Percentiles rank a stretch among this genome's conserved stretches.
phyloP scores from a whole-genome alignment of 2,113 vertebrate genomes.

The Mormyrus lacerda region DNA sequence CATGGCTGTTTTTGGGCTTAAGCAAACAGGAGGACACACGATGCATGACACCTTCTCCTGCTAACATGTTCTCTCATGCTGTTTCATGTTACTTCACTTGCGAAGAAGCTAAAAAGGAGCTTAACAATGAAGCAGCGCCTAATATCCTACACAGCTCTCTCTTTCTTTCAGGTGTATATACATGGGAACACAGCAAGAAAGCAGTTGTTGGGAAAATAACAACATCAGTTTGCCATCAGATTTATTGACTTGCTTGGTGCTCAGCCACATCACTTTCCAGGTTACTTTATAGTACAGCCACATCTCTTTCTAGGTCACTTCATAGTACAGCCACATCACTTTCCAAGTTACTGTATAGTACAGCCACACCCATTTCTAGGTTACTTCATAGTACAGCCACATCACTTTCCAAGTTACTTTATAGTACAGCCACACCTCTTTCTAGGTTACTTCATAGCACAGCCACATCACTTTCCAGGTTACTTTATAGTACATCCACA shows the following conservation, averaged over 20 bases:
- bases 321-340: too few relatives aligned
- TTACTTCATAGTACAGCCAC: too few relatives aligned
- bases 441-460: too few relatives aligned
- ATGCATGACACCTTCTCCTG: neutral
- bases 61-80: neutral
- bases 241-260: neutral
- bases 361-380: too few relatives aligned
- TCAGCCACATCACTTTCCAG: too few relatives aligned
- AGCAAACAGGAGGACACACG: neutral
- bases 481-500: too few relatives aligned
- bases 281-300: too few relatives aligned
- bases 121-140: neutral
- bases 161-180: neutral
- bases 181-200: neutral
- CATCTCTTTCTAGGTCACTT: too few relatives aligned
- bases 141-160: neutral
- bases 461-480: neutral
- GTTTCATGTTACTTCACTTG: neutral
- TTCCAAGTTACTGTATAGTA: too few relatives aligned
- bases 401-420: too few relatives aligned
- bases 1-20: neutral
- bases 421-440: too few relatives aligned
- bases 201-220: neutral
- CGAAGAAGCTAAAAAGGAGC: neutral
- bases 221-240: neutral